Base-by-base conservation (phyloP, 2,797 vertebrate species). In the Triplophysa bombifrons region DNA sequence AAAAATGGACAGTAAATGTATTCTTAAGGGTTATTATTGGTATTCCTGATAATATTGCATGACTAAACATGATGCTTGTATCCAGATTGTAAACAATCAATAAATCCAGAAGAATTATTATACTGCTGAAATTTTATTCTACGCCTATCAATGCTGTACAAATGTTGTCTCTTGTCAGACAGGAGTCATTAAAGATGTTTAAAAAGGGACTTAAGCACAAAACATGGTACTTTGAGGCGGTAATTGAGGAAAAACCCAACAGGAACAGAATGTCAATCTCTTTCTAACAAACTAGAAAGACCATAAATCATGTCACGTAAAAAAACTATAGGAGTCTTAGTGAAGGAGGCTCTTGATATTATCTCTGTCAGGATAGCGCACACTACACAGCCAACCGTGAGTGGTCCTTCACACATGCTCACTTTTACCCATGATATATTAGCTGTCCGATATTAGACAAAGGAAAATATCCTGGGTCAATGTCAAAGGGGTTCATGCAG, bases 141-240 rank as follows among this genome's bases (percentile, higher is more conserved):
- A 41, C 41, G 25, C 20, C 25, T 65, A 38, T n/a, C 38, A 14
- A 10, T 56, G 38, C 41, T 58, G 0, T 22, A 22, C 20, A 25
- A 22, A 58, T 58, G 55, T 20, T 58, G 20, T 58, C 20, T 25
- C 55, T n/a, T 55, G 22, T 46, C 41, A 44, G 20, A 25, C 53
- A 53, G 72, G 51, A 72, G 72, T 11, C 1, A 1, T 41, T 38
- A 19, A 81, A 70, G 66, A 27, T 63, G 44, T 71, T 48, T 74
- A 81, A 78, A 84, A 78, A 78, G 74, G 13, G 25, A 53, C 74
- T 72, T 27, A 78, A 22, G 16, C 41, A 61, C 3, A 53, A 16
- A 48, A 48, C 55, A 4, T 25, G 41, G 41, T 4, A 11, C 41
- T 44, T 8, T 20, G 10, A 58, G 27, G 7, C 58, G 7, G 20